Base-by-base conservation (phyloP, 2,113 vertebrate genomes). In the Phylloscopus whistleri region DNA sequence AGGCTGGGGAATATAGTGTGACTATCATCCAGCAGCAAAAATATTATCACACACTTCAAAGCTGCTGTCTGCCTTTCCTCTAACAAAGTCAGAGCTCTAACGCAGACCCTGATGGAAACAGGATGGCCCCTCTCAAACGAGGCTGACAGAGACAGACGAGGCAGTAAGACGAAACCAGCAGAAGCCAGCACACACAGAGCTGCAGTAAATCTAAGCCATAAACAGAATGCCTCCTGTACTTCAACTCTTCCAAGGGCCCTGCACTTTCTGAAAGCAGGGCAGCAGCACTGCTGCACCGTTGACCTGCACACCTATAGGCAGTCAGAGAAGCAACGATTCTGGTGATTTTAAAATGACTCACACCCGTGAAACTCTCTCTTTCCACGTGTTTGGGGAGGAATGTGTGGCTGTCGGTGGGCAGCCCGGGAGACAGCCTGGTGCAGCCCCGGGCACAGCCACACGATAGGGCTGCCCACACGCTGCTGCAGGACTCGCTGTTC, bases 11-110 rank as follows among this genome's bases (percentile, higher is more conserved):
- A 82, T 85, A 94, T 4, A 75, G 19, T 33, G 90, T 68, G 72
- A 90, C 84, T 14, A 21, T 85, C 84, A 60, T 35, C 76, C 78
- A 1, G 6, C 88, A 94, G 84, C 68, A 94, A 94, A 96, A 96
- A 84, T 55, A 89, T 31, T 58, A 94, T 93, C 96, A 90, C 74
- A 72, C 49, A 37, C 91, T 90, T 94, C 90, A 89, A 90, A 92
- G 79, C 59, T 77, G 93, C 62, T 94, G 87, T 86, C 89, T 64
- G 87, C 39, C 76, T 78, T 93, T 95, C 75, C 83, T 94, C 76
- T 87, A 70, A 88, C n/a, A 37, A 59, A 93, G 93, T 41, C 89
- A 92, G 79, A 74, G 93, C 78, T 96, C 87, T 76, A 84, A 74
- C 0, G 2, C 35, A 68, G 68, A 92, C 64, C 49, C 79, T 86